Base-by-base conservation (phyloP, 2,797 vertebrate species). In the Selene dorsalis region DNA sequence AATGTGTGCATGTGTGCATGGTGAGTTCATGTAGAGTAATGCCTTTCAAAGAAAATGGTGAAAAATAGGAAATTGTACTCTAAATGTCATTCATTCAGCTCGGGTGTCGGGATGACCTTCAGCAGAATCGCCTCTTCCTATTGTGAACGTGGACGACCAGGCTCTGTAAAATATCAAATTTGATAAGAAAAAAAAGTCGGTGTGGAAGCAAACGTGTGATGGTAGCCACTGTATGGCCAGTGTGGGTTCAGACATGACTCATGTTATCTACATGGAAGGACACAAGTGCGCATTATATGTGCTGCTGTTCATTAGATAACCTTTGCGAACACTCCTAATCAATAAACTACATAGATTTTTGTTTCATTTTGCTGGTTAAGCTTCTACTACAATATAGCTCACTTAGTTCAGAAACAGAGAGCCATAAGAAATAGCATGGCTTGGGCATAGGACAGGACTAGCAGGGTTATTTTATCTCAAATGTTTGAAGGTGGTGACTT, bases 1-100 rank as follows among this genome's bases (percentile, higher is more conserved):
- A 39, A 66, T 61, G 62, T 76, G 72, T 52, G 56, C n/a, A 56
- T 39, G 55, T 22, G n/a, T 63, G 59, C 41, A 63, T 41, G 58
- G 74, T 55, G 77, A 7, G 78, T 55, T 80, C 85, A 71, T 76
- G 73, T 81, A 81, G 65, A 79, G 69, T 76, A 73, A 91, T 60
- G 76, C 82, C 84, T 91, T 94, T 93, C 77, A 94, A 93, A 92
- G 91, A 83, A 91, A 93, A 93, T 83, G 75, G 87, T 88, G 83
- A 94, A 92, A 95, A 95, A 94, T 91, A 90, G 90, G 87, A 93
- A 96, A 96, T 93, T 89, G 79, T 90, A 94, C 92, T 94, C 90
- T 94, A 96, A 96, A 96, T 95, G 95, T 96, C 94, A 97, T 94
- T 94, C 93, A 95, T 94, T 95, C 93, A 94, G 94, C 93, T 88